phyloP scores from a whole-genome alignment of 2,888 invertebrate genomes.

The Blastobasis lacticolella region DNA sequence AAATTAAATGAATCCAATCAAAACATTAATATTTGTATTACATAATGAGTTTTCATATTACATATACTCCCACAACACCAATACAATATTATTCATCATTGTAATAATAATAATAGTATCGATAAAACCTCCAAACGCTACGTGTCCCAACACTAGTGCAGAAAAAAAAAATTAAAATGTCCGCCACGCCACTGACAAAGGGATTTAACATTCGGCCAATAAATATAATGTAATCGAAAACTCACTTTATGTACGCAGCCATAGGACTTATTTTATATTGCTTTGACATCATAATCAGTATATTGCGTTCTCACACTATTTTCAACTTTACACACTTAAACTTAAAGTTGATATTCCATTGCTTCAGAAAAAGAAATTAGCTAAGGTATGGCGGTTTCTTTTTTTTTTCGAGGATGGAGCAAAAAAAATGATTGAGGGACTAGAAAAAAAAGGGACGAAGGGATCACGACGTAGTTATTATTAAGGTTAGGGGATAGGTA shows the following conservation, averaged over 20 bases:
- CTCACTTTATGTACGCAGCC: slow-evolving; percentile 1
- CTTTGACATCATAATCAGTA: background rate
- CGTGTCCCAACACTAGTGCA: slow-evolving; percentile 26
- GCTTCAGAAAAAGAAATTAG: background rate
- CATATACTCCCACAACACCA: too few species aligned
- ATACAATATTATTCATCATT: background rate
- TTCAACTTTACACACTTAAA: background rate
- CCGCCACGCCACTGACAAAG: slow-evolving; percentile 31
- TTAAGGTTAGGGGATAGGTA: background rate
- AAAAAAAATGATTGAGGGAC: background rate
- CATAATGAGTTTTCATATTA: too few species aligned
- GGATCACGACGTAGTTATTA: background rate
- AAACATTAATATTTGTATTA: too few species aligned
- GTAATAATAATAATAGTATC: slow-evolving; percentile 20
- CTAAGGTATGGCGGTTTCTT: background rate
- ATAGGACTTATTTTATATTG: slow-evolving; percentile 5
- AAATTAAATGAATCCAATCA: too few species aligned
- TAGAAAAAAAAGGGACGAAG: background rate
- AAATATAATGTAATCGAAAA: slow-evolving; percentile 1
- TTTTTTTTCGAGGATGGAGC: background rate
- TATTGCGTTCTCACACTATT: background rate
- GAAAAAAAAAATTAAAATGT: slow-evolving; percentile 51
- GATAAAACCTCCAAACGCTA: slow-evolving; percentile 24
- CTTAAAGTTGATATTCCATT: background rate
- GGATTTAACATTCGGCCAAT: slow-evolving; percentile 18